Base-by-base conservation (phyloP, 2,113 vertebrate genomes). In the Herpetotheres cachinnans region DNA sequence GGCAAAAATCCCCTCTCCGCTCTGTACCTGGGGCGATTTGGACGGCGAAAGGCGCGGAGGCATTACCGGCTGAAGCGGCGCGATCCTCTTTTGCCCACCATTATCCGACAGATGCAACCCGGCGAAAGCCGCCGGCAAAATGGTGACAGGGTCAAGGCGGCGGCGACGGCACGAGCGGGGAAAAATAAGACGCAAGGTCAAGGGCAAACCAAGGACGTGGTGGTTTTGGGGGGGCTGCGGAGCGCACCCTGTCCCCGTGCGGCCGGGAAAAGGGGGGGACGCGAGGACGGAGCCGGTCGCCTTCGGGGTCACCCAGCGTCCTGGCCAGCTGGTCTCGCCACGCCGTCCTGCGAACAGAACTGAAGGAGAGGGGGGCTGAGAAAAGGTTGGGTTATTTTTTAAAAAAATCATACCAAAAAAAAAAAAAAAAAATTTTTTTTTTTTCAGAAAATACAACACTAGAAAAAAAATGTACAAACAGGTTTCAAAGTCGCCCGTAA, bases 31-130 rank as follows among this genome's bases (percentile, higher is more conserved):
- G 76, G 65, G 49, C 27, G 40, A 42, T 88, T 63, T 26, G 93
- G 29, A 34, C 7, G 36, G 65, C 34, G 15, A 38, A 82, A 63
- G 85, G 71, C 73, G 9, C 34, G 42, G 76, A 86, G 46, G 88
- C 74, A 66, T 90, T 93, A 96, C 78, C 47, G 88, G 92, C 94
- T 94, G 86, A 89, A 78, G 90, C 63, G 9, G 20, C 25, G 3
- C 86, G 82, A 96, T 93, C 91, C 95, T 94, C 93, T 93, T 96
- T 87, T 38, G 19, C 71, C 93, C 66, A 22, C 49, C 66, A 16
- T 84, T 34, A 96, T 78, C 90, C 42, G n/a, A 72, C 63, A 1
- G 73, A 49, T 46, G 40, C 78, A 14, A 77, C 44, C 40, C 6
- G 55, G 16, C n/a, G 24, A 54, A 85, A 89, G 66, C 81, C 32